Evolutionary conservation across 1,140 invertebrate genomes (phyloP).

Genomic region (Lutraria rhynchaena): DNA sequence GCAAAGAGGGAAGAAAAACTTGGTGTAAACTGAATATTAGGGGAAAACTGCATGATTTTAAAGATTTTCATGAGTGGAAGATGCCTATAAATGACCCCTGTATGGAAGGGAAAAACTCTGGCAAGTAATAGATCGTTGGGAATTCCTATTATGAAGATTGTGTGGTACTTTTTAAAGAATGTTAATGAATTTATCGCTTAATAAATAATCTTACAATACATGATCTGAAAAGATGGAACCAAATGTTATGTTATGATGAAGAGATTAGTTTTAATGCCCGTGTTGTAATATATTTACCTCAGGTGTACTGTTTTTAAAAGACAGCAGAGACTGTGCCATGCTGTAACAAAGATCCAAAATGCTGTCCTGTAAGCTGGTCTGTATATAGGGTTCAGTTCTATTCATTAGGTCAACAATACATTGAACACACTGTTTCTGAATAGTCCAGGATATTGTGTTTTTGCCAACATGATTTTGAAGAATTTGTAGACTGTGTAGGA

Average conservation of each 20-base stretch:
- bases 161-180: background rate
- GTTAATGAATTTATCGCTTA: background rate
- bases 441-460: background rate
- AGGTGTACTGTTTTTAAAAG: background rate
- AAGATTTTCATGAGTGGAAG: too few species aligned
- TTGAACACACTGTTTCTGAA: slow-evolving; percentile 34
- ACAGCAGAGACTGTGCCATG: slow-evolving; percentile 10
- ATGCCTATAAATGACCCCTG: too few species aligned
- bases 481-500: slow-evolving; percentile 21
- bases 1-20: too few species aligned
- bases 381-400: too few species aligned
- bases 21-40: too few species aligned
- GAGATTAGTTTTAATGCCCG: background rate
- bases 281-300: background rate
- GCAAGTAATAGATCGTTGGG: too few species aligned
- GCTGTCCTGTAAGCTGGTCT: background rate
- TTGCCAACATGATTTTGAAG: slow-evolving; percentile 2
- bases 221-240: background rate
- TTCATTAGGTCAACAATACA: slow-evolving; percentile 8
- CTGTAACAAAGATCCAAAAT: slow-evolving; percentile 7
- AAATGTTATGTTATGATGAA: background rate
- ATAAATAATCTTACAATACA: background rate
- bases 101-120: too few species aligned
- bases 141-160: too few species aligned
- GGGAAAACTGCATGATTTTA: too few species aligned